Base-by-base conservation (phyloP, 2,113 vertebrate species). In the Erpornis zantholeuca region DNA sequence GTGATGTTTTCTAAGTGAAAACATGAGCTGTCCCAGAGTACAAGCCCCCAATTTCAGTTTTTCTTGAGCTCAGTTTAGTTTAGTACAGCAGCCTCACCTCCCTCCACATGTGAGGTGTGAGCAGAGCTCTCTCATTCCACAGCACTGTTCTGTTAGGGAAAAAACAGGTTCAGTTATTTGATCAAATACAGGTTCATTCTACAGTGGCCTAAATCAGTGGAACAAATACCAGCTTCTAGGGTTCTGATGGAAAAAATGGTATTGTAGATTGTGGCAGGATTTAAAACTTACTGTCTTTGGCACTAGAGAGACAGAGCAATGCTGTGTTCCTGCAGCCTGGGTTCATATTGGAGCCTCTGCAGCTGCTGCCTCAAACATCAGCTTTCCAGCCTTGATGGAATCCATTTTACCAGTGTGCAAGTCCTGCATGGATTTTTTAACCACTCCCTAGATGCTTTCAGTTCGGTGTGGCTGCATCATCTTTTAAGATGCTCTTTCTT, bases 41-140 rank as follows among this genome's bases (percentile, higher is more conserved):
- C 15, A 7, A 90, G 38, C 8, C 17, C 4, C 38, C 7, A n/a
- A 42, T 59, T 9, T 12, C 44, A 70, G 65, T 21, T 68, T 36
- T 14, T 3, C 13, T 1, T 25, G 6, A 23, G 59, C 44, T 88
- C 23, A 4, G n/a, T 54, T 72, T 65, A 45, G 24, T 53, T 53
- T 5, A 2, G 24, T 19, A 3, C 11, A 63, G 77, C 71, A 50
- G 42, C 42, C 27, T 84, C 38, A 0, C 6, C 2, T 25, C 45
- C 18, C 36, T 14, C 47, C 27, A 8, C 3, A 0, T 1, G 24
- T 17, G 47, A 77, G 82, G 0, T 28, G 11, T 10, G 31, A 68
- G 53, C 75, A 88, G 59, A 38, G 64, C 27, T 12, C 63, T 42
- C 22, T 0, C 5, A 0, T 23, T 56, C 52, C 18, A 2, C 2